Conservation (phyloP, 1,140 invertebrate species). For the Drosophila asahinai region DNA sequence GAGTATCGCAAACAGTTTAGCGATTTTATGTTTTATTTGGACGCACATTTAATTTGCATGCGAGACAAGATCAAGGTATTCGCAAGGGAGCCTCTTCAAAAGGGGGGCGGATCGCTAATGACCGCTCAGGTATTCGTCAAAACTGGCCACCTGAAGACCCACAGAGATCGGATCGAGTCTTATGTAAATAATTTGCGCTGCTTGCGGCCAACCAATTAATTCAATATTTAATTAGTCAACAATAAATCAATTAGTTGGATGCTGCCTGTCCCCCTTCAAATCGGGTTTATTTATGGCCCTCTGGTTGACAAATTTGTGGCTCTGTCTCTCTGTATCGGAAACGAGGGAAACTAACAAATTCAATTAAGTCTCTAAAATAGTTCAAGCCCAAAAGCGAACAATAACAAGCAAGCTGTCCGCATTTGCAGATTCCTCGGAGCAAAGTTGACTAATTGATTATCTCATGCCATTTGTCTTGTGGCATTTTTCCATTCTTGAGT, state of each 20-base stretch:
- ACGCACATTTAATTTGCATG: conserved; percentile 64
- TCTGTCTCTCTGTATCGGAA: conserved; percentile 24
- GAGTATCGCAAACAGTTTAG: conserved; percentile 79
- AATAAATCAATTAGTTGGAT: conserved; percentile 80
- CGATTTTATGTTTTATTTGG: conserved; percentile 54
- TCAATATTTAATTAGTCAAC: conserved; percentile 83
- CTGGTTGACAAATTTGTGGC: conserved; percentile 72
- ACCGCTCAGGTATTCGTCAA: conserved; percentile 61
- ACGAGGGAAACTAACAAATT: conserved; percentile 70
- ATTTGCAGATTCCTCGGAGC: conserved; percentile 49
- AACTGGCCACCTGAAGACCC: conserved; percentile 18
- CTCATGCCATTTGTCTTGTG: conserved; percentile 68
- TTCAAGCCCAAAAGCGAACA: conserved; percentile 59
- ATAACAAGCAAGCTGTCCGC: conserved; percentile 43
- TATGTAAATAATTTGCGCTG: conserved; percentile 73
- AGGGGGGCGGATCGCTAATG: conserved; percentile 23
- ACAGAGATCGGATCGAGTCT: conserved; percentile 35
- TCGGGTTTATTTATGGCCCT: conserved; percentile 71
- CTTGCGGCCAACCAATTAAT: conserved; percentile 74
- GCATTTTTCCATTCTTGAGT: conserved; percentile 29
- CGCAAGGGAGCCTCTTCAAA: conserved; percentile 2
- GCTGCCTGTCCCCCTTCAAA: conserved; percentile 24
- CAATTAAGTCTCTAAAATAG: conserved; percentile 75
- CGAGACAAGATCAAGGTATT: conserved; percentile 73
- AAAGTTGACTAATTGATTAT: conserved; percentile 76